These are phyloP conservation scores for Decapterus maruadsi DNA, from an alignment of 2,797 vertebrate species.

Conservation along the genomic window DNA sequence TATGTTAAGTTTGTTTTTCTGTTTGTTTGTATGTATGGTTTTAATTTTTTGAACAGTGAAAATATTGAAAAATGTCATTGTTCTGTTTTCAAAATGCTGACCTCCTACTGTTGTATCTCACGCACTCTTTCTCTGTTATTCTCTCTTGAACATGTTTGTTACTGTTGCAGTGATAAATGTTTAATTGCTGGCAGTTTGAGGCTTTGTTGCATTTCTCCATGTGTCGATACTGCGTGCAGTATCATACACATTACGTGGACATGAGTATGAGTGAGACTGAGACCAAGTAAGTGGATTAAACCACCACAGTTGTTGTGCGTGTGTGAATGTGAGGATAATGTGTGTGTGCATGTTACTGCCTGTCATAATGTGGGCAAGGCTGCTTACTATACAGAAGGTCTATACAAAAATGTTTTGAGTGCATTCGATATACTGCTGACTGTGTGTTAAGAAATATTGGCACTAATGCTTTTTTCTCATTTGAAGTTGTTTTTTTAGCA, in stretches of 20 bases:
- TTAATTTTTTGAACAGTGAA: slow-evolving; percentile 82
- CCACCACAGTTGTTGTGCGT: slow-evolving; percentile 79
- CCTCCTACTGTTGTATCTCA: slow-evolving; percentile 87
- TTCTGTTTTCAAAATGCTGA: slow-evolving; percentile 85
- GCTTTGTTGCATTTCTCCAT: slow-evolving; percentile 83
- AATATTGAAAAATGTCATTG: slow-evolving; percentile 82
- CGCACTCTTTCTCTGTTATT: slow-evolving; percentile 80
- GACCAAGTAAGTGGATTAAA: slow-evolving; percentile 85
- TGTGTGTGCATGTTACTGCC: slow-evolving; percentile 85
- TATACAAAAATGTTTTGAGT: slow-evolving; percentile 83
- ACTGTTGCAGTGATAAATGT: slow-evolving; percentile 85
- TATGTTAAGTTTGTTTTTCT: slow-evolving; percentile 71
- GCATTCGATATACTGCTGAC: slow-evolving; percentile 86
- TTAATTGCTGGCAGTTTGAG: slow-evolving; percentile 84
- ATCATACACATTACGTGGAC: slow-evolving; percentile 68
- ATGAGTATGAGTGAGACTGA: slow-evolving; percentile 80
- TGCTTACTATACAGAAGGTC: slow-evolving; percentile 86
- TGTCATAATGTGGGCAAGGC: slow-evolving; percentile 84
- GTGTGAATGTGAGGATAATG: slow-evolving; percentile 69
- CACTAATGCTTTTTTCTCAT: slow-evolving; percentile 86
- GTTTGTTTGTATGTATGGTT: slow-evolving; percentile 79
- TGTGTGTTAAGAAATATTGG: slow-evolving; percentile 86
- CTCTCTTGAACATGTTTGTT: slow-evolving; percentile 85
- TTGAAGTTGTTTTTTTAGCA: slow-evolving; percentile 82
- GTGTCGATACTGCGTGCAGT: slow-evolving; percentile 72